These are phyloP conservation scores for Aphelinus atriplicis DNA, from an alignment of 1,140 invertebrate species.

Conservation along the genomic window DNA sequence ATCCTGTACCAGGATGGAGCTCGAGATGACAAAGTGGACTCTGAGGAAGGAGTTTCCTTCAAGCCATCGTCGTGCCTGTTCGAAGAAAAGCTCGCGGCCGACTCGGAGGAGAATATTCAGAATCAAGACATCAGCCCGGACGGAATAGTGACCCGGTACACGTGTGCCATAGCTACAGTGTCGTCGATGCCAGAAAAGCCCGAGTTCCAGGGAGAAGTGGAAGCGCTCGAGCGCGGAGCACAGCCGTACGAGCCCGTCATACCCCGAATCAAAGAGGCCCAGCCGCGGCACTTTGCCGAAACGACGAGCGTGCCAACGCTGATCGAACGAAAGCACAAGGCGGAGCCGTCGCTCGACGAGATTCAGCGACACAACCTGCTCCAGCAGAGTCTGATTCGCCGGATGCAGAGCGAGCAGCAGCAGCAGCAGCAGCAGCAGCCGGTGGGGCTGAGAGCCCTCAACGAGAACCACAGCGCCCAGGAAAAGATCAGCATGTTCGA, in stretches of 20 bases:
- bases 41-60: neutral
- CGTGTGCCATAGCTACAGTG: conserved; percentile 59
- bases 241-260: neutral
- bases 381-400: conserved; percentile 55
- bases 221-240: neutral
- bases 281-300: neutral
- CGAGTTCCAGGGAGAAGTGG: conserved; percentile 1
- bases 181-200: conserved; percentile 46
- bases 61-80: conserved; percentile 9
- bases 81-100: conserved; percentile 36
- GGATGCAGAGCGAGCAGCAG: conserved; percentile 48
- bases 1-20: neutral
- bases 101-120: conserved; percentile 48
- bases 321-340: neutral
- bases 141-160: conserved; percentile 59
- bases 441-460: conserved; percentile 10
- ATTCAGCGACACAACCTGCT: conserved; percentile 60
- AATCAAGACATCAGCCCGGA: conserved; percentile 62
- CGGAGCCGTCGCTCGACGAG: conserved; percentile 44
- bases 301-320: neutral
- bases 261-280: conserved; percentile 19
- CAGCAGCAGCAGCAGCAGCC: conserved; percentile 23
- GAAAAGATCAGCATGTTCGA: conserved; percentile 56
- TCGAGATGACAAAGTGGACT: neutral
- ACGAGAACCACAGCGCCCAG: conserved; percentile 48